phyloP scores from a whole-genome alignment of 2,888 invertebrate species.

The Lepidocyrtinus sp. region DNA sequence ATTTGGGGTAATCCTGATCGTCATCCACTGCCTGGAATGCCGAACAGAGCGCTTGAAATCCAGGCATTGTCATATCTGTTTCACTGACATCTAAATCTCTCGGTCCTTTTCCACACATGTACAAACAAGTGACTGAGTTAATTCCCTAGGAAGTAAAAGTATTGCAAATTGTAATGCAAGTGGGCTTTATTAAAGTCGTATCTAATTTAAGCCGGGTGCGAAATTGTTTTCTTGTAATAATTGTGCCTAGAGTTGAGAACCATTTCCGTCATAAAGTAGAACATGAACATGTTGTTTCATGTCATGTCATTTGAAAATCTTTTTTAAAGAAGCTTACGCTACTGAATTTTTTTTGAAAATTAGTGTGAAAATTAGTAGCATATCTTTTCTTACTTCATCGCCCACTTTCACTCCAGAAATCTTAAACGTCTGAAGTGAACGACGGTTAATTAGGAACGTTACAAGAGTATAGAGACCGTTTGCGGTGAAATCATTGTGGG shows the following conservation, averaged over 20 bases:
- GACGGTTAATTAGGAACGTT: slow-evolving; percentile 57
- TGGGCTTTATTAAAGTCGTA: no score
- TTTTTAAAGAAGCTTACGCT: no score
- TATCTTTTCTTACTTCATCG: slow-evolving; percentile 54
- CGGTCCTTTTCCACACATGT: slow-evolving; percentile 65
- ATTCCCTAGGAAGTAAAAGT: slow-evolving; percentile 61
- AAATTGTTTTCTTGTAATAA: no score
- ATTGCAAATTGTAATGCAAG: no score
- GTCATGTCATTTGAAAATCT: no score
- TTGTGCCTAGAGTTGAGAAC: no score
- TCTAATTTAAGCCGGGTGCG: no score
- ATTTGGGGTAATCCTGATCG: slow-evolving; percentile 65
- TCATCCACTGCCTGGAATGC: slow-evolving; percentile 66
- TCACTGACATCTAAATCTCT: slow-evolving; percentile 64
- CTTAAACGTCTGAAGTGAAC: slow-evolving; percentile 63
- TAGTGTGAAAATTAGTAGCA: no score
- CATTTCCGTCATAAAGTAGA: no score
- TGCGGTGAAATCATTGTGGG: slow-evolving; percentile 66
- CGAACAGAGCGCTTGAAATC: slow-evolving; percentile 65
- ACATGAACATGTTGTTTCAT: no score
- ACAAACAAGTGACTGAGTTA: slow-evolving; percentile 64
- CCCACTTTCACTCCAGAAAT: slow-evolving; percentile 68
- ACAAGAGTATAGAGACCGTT: slow-evolving; percentile 58
- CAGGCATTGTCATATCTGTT: slow-evolving; percentile 64
- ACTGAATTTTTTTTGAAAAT: no score